Evolutionary conservation across 2,888 invertebrate species (phyloP), one percentile per base, ranked within the genome.

Genomic region (Maniola hyperantus): DNA sequence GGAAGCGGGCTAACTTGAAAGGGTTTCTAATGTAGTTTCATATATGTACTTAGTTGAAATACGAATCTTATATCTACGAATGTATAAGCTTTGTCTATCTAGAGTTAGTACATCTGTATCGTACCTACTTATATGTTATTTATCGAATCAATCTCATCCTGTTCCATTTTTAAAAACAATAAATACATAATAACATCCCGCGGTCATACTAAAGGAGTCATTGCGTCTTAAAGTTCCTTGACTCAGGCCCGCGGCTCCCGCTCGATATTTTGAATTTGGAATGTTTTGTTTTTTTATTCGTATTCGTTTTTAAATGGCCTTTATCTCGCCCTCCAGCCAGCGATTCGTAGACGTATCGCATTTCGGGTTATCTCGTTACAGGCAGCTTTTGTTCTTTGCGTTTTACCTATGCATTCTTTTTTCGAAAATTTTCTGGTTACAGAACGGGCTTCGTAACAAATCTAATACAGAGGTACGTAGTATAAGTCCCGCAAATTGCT

Each of bases 291-390:
- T 71, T 79, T 74, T 71, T 70, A 79, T 83, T 81, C 69, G 71
- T 72, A 69, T 80, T 85, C 83, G 42, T 39, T 83, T 83, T 80
- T 80, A 83, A 85, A 82, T 82, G 80, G 84, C 81, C 83, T 88
- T 87, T 88, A 87, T 87, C 84, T 87, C 80, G 83, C 85, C 87
- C 84, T 84, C 84, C 83, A 83, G 85, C 85, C 85, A 83, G 77
- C 79, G 85, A 85, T 85, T 86, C 86, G 85, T 88, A 85, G 83
- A 80, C 83, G 81, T 87, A 88, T 91, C 88, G 82, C 88, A 86
- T 91, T 91, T 89, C 91, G 81, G 78, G 83, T 85, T 88, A 88
- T 88, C 86, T 90, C 83, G 87, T 89, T 87, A 86, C 88, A 82
- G 76, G 79, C 78, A 76, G 76, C 84, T 84, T 26, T 85, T 86